Evolutionary conservation across 2,888 invertebrate species (phyloP).

Genomic region (Machimus atricapillus): DNA sequence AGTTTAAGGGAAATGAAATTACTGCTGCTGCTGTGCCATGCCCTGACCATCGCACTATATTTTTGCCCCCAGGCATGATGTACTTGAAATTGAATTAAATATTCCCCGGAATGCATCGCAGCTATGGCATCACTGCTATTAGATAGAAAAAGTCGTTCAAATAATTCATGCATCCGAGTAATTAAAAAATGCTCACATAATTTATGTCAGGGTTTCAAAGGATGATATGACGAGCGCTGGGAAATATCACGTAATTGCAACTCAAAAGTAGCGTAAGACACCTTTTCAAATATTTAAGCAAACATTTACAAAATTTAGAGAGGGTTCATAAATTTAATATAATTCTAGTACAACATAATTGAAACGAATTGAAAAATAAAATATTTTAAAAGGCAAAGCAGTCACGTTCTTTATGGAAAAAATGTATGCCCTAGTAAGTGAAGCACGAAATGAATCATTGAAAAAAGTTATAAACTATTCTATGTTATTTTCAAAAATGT

Average conservation of each 20-base stretch:
- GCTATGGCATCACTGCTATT: neutral
- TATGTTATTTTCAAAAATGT: neutral
- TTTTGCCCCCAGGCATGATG: neutral
- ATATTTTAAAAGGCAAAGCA: neutral
- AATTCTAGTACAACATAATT: neutral
- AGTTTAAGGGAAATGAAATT: neutral
- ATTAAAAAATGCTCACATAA: neutral
- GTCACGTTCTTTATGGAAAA: neutral
- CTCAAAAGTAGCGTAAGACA: neutral
- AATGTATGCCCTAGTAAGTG: neutral
- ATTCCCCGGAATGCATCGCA: neutral
- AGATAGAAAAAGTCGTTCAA: neutral
- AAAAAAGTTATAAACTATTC: neutral
- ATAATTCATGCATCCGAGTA: neutral
- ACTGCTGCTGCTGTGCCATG: neutral
- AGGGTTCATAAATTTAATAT: neutral
- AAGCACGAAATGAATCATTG: too few species aligned
- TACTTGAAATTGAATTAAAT: neutral
- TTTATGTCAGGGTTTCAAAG: neutral
- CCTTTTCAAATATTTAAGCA: neutral
- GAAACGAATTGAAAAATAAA: neutral
- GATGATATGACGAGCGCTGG: neutral
- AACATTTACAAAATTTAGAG: neutral
- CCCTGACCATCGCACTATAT: neutral
- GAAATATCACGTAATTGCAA: neutral